These are phyloP conservation scores for Telmatherina bonti DNA, from an alignment of 2,797 vertebrate species.

Conservation along the genomic window DNA sequence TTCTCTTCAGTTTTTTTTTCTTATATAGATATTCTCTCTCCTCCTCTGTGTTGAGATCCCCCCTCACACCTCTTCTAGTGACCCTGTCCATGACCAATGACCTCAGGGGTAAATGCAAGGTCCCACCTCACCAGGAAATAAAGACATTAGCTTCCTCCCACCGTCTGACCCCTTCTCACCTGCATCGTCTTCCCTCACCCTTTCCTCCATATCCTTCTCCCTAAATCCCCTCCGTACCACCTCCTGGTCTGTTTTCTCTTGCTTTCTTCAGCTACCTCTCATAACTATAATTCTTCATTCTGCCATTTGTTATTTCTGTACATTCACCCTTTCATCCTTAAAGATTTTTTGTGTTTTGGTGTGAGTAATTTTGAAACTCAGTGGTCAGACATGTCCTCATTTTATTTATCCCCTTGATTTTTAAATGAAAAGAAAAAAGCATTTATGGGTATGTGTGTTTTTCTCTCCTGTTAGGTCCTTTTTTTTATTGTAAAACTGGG, in stretches of 20 bases:
- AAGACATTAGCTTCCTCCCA: slow-evolving; percentile 82
- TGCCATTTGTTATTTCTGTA: slow-evolving; percentile 1
- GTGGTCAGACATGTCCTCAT: background rate
- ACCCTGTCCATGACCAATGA: slow-evolving; percentile 82
- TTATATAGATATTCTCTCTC: slow-evolving; percentile 67
- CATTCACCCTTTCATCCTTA: background rate
- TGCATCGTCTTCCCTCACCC: slow-evolving; percentile 63
- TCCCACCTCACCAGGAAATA: slow-evolving; percentile 83
- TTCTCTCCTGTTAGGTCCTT: background rate
- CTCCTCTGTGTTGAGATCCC: slow-evolving; percentile 64
- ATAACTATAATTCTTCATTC: slow-evolving; percentile 18
- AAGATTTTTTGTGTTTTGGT: background rate
- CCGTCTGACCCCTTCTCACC: slow-evolving; percentile 77
- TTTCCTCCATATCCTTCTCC: slow-evolving; percentile 52
- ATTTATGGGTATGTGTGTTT: background rate
- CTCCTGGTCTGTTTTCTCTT: slow-evolving; percentile 53
- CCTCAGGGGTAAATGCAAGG: slow-evolving; percentile 82
- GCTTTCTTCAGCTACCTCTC: slow-evolving; percentile 38
- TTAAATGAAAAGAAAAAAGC: background rate
- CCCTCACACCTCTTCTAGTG: slow-evolving; percentile 64
- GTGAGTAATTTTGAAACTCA: background rate
- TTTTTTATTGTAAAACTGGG: slow-evolving; percentile 11
- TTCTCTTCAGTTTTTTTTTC: slow-evolving; percentile 53
- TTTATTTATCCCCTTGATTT: background rate
- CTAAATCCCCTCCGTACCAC: slow-evolving; percentile 67